A percentile compares a stretch with the other conserved stretches of the same genome.
Evolutionary conservation across 2,888 invertebrate species (phyloP).

Genomic region (Spisula subtruncata): DNA sequence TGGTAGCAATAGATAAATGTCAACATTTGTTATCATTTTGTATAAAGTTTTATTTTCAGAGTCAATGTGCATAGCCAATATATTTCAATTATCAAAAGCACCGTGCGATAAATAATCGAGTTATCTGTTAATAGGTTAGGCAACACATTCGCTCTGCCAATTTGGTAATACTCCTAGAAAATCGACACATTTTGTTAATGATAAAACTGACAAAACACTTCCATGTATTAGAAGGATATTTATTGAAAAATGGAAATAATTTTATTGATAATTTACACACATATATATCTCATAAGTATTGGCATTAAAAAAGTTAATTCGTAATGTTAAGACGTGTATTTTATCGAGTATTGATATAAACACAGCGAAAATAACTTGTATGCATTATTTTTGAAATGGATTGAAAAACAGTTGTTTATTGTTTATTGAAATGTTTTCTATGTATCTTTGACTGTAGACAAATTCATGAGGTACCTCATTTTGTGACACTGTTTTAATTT

Average conservation of each 20-base stretch:
- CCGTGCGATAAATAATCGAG: no score
- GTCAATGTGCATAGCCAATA: not conserved
- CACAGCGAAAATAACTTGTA: not conserved
- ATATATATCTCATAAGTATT: not conserved
- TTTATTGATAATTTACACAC: no score
- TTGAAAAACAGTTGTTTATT: not conserved
- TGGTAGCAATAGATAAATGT: not conserved
- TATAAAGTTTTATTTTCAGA: not conserved
- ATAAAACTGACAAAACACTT: no score
- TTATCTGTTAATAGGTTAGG: no score
- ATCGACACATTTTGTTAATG: no score
- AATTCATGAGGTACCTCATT: slow-evolving; percentile 33
- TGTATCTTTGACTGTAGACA: not conserved
- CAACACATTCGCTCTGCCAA: no score
- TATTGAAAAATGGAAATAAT: no score
- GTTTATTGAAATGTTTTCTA: not conserved
- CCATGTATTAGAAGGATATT: no score
- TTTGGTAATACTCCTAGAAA: no score
- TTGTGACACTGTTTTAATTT: not conserved
- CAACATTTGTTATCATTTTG: not conserved
- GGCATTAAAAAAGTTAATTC: not conserved
- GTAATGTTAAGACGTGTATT: no score
- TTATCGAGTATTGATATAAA: no score
- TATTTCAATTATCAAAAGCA: no score
- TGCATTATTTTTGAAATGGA: not conserved